Percentiles rank a stretch among this genome's conserved stretches.
Conservation (phyloP, 2,113 vertebrate species). For the Lophura nycthemera region DNA sequence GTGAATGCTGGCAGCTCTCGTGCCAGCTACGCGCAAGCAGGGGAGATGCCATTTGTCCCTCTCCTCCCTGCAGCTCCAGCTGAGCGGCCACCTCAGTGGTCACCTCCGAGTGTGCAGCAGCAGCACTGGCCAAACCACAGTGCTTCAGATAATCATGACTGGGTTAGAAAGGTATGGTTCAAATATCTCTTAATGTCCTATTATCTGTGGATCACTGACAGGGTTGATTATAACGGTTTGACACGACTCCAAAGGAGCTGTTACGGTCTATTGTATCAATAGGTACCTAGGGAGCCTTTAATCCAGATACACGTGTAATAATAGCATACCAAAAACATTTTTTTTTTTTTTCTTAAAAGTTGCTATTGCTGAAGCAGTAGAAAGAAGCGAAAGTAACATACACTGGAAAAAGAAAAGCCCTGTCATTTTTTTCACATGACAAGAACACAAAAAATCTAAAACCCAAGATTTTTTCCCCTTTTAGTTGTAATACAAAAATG, state of each 20-base stretch:
- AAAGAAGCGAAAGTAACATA: slow-evolving; percentile 15
- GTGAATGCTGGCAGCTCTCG: neutral
- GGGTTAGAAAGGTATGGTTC: neutral
- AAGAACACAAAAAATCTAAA: slow-evolving; percentile 49
- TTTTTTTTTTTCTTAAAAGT: slow-evolving; percentile 5
- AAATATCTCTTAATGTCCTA: slow-evolving; percentile 42
- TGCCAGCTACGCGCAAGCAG: accelerated
- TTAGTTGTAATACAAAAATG: slow-evolving; percentile 41
- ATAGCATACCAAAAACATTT: slow-evolving; percentile 40
- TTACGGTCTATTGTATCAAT: slow-evolving; percentile 54
- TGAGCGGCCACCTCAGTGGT: neutral
- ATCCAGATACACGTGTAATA: slow-evolving; percentile 47
- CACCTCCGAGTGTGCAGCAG: neutral
- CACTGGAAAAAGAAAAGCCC: slow-evolving; percentile 41
- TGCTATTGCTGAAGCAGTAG: slow-evolving; percentile 18
- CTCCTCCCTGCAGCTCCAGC: accelerated
- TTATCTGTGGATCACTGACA: slow-evolving; percentile 66
- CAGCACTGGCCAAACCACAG: neutral
- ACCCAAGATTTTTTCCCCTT: slow-evolving; percentile 5
- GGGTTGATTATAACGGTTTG: slow-evolving; percentile 49
- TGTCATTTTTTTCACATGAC: slow-evolving; percentile 32
- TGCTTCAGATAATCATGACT: neutral
- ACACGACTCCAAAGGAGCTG: slow-evolving; percentile 38
- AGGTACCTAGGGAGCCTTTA: slow-evolving; percentile 57
- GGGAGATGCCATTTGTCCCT: neutral